Percentiles rank a stretch among this genome's conserved stretches.
Conservation (phyloP, 2,797 vertebrate species). For the Echeneis naucrates region DNA sequence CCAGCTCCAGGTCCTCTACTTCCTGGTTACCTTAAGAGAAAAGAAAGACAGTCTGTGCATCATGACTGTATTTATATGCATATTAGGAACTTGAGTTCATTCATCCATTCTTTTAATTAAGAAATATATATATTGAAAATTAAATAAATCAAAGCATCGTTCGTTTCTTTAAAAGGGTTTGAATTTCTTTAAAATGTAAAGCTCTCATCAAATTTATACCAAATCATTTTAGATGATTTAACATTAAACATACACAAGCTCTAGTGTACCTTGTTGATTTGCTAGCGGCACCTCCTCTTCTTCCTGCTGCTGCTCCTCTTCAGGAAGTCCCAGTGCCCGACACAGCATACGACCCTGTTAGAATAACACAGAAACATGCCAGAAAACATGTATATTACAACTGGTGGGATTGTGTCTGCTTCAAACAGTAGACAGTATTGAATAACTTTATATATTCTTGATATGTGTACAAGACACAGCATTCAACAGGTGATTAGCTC, state of each 20-base stretch:
- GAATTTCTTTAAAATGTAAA: background rate
- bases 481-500: background rate
- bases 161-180: background rate
- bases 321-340: constrained; percentile 88
- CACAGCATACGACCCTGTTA: constrained; percentile 88
- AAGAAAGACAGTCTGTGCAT: background rate
- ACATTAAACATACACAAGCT: background rate
- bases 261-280: constrained; percentile 61
- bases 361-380: constrained; percentile 1
- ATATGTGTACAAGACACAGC: background rate
- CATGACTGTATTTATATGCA: background rate
- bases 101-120: background rate
- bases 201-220: background rate
- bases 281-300: constrained; percentile 31
- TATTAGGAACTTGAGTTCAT: background rate
- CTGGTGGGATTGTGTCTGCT: background rate
- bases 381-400: background rate
- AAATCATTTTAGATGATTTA: background rate
- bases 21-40: constrained; percentile 59
- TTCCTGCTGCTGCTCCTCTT: constrained; percentile 70
- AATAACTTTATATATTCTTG: background rate
- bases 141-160: too few species aligned
- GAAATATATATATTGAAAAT: too few species aligned
- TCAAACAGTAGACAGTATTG: background rate
- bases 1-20: constrained; percentile 72